Base-by-base conservation (phyloP, 2,113 vertebrate genomes). In the Daubentonia madagascariensis region DNA sequence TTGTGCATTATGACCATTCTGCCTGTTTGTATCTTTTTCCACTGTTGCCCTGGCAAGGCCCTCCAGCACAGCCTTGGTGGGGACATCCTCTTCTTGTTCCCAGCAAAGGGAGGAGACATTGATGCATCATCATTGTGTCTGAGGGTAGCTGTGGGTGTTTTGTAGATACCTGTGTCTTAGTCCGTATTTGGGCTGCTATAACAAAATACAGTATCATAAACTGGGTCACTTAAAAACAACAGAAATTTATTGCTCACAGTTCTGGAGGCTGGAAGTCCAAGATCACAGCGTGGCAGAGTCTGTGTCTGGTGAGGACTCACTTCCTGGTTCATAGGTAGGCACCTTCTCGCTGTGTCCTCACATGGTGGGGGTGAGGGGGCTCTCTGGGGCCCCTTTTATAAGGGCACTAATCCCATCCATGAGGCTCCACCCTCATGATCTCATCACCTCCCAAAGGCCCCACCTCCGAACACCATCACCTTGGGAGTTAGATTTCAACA, bases 401-500 rank as follows among this genome's bases (percentile, higher is more conserved):
- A 72, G 37, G 22, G 6, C 11, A 12, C 37, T 7, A 3, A 14
- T 43, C 10, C 2, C 11, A 13, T 43, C 37, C 70, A 3, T n/a
- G 70, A 72, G 10, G 61, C 61, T 63, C 25, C 23, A 63, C 25
- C 28, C 25, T 30, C 61, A 63, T 8, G 61, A 28, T 10, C 2
- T 30, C 61, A 12, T 63, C 61, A 28, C 25, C 9, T 63, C 61
- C 23, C 25, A 63, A 11, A 63, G 61, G 37, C 22, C 70, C 37
- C 22, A 43, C 3, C 37, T 45, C 5, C 23, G 13, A 6, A 4
- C 23, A 7, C 40, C 72, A 28, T 45, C 23, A 20, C 40, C 72
- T 40, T 1, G 1, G 0, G 20, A 40, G 30, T 3, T 17, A 35
- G 17, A 18, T 8, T 28, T 28, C 68, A 40, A 11, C n/a, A 6